Evolutionary conservation across 2,888 invertebrate genomes (phyloP), one percentile per base, ranked within the genome.

Genomic region (Hyppa rectilinea): DNA sequence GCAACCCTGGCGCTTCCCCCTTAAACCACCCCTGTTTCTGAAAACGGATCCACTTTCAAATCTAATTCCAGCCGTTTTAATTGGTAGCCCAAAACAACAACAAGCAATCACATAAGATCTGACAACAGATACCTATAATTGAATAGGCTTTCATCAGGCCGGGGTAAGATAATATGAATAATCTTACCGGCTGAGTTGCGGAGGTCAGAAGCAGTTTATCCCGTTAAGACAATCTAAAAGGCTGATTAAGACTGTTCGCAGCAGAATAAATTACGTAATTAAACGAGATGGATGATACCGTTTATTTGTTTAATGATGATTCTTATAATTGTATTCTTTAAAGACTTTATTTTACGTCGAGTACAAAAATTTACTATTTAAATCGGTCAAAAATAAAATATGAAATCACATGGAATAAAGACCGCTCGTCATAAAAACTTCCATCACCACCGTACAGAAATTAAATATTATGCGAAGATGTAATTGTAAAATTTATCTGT

Each of bases 81-180:
- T 70, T 72, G 49, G 49, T 61, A 29, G n/a, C 59, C 59, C 26
- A 36, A 70, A 71, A 50, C 49, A 70, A 59, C 53, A 69, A 53
- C 26, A 66, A 31, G 29, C 49, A 10, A 40, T 34, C 29, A 34
- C 0, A 31, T 9, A 36, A 23, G 14, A 45, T 45, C 50, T 61
- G 36, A 38, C 23, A 45, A 38, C 50, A 31, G 50, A 45, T n/a
- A n/a, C n/a, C n/a, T 52, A 31, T 63, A 63, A 71, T 71, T 52
- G 29, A 52, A 74, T 7, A 20, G n/a, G 52, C 23, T 52, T 62
- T 29, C 14, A 10, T 4, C 1, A 38, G 43, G 9, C 20, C 23
- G n/a, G 52, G 43, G n/a, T 26, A 38, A 29, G 34, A 60, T 70
- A 14, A 69, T 69, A 23, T 53, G 23, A 38, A 53, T 74, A 45